Evolutionary conservation across 2,888 invertebrate species (phyloP).

Genomic region (Dryomyza anilis): DNA sequence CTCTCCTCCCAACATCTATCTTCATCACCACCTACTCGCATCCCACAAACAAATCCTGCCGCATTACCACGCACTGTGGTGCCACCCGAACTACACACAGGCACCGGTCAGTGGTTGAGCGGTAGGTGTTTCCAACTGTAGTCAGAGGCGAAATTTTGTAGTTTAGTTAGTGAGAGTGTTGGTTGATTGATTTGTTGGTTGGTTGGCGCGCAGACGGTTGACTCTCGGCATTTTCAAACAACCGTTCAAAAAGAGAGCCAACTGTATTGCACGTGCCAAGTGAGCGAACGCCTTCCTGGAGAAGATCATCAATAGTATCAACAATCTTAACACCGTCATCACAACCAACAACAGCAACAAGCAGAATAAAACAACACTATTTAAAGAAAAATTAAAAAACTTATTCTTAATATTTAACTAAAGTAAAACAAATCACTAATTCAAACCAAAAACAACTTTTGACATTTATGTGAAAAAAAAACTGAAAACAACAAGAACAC

Average conservation of each 20-base stretch:
- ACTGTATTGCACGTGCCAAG: not conserved
- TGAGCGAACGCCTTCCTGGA: constrained; percentile 29
- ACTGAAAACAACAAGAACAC: constrained; percentile 51
- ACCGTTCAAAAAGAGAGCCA: not conserved
- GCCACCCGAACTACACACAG: not conserved
- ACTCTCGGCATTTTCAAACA: not conserved
- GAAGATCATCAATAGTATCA: constrained; percentile 28
- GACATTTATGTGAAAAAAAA: constrained; percentile 39
- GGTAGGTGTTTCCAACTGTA: not conserved
- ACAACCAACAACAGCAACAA: constrained; percentile 36
- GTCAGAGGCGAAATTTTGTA: constrained; percentile 19
- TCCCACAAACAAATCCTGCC: constrained; percentile 20
- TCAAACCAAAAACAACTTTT: constrained; percentile 42
- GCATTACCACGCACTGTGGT: not conserved
- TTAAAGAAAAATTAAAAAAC: constrained; percentile 41
- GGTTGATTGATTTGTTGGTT: not conserved
- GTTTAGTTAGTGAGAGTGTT: too few species aligned
- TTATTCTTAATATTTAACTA: too few species aligned
- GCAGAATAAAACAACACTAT: constrained; percentile 23
- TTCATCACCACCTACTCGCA: constrained; percentile 16
- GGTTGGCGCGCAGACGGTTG: not conserved
- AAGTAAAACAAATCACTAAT: constrained; percentile 28
- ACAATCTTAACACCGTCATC: constrained; percentile 23
- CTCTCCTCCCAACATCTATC: constrained; percentile 22
- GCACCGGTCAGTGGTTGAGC: not conserved